phyloP scores from a whole-genome alignment of 2,797 vertebrate species.

The Periparus ater region DNA sequence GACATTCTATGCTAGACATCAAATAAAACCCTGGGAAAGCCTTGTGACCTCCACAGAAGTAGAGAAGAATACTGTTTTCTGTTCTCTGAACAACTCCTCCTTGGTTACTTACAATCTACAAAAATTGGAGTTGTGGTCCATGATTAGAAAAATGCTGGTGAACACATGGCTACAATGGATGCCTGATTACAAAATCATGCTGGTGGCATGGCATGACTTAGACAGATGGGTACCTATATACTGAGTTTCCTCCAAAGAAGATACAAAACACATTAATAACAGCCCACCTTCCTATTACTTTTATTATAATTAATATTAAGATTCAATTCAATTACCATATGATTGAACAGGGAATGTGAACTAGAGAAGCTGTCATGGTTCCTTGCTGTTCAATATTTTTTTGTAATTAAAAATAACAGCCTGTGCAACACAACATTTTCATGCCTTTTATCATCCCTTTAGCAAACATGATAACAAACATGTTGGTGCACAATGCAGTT shows the following conservation, averaged over 20 bases:
- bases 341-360: background rate
- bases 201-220: background rate
- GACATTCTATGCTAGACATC: background rate
- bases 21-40: background rate
- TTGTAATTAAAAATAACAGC: background rate
- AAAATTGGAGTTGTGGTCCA: background rate
- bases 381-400: background rate
- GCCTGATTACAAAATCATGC: background rate
- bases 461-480: background rate
- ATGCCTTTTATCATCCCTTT: background rate
- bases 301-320: background rate
- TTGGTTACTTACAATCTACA: background rate
- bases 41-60: slow-evolving; percentile 13
- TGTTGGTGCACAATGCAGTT: rapidly evolving
- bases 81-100: background rate
- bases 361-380: background rate
- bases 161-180: background rate
- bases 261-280: background rate
- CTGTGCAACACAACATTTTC: background rate
- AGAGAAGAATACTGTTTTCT: background rate
- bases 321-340: background rate
- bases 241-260: background rate
- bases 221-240: background rate
- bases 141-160: background rate
- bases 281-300: background rate